A percentile compares a stretch with the other conserved stretches of the same genome.
phyloP scores from a whole-genome alignment of 2,888 invertebrate genomes.

The Allophyes oxyacanthae region DNA sequence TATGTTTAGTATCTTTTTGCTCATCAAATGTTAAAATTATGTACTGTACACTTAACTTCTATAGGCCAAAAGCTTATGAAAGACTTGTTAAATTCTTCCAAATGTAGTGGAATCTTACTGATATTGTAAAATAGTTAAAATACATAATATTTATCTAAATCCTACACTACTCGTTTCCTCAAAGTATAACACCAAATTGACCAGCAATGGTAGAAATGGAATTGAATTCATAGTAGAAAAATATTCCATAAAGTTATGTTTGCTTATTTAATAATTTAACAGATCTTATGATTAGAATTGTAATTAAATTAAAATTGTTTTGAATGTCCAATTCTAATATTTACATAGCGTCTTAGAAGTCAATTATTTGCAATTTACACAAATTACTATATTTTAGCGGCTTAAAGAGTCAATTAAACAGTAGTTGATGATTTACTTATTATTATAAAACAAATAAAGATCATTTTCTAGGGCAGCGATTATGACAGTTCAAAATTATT shows the following conservation, averaged over 20 bases:
- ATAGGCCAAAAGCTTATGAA: conserved; percentile 45
- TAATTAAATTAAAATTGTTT: conserved; percentile 46
- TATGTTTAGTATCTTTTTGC: conserved; percentile 35
- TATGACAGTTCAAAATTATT: conserved; percentile 36
- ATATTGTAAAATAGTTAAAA: conserved; percentile 51
- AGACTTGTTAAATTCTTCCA: conserved; percentile 54
- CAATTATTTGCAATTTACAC: conserved; percentile 58
- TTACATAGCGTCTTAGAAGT: conserved; percentile 57
- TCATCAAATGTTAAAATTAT: conserved; percentile 26
- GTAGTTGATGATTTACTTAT: conserved; percentile 33
- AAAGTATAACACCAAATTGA: conserved; percentile 35
- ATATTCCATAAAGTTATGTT: conserved; percentile 29
- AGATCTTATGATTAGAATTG: conserved; percentile 50
- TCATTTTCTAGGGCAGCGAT: conserved; percentile 43
- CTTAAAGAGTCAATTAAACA: conserved; percentile 57
- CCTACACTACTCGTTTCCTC: conserved; percentile 37
- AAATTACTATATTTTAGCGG: conserved; percentile 48
- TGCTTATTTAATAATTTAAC: conserved; percentile 40
- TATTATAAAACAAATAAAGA: conserved; percentile 23
- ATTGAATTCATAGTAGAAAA: conserved; percentile 47
- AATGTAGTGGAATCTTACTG: conserved; percentile 66
- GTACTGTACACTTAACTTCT: conserved; percentile 10
- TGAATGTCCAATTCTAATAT: conserved; percentile 43
- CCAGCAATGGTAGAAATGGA: conserved; percentile 54
- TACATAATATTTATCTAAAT: conserved; percentile 44